Base-by-base conservation (phyloP, 1,140 invertebrate species). In the Venustaconcha ellipsiformis region DNA sequence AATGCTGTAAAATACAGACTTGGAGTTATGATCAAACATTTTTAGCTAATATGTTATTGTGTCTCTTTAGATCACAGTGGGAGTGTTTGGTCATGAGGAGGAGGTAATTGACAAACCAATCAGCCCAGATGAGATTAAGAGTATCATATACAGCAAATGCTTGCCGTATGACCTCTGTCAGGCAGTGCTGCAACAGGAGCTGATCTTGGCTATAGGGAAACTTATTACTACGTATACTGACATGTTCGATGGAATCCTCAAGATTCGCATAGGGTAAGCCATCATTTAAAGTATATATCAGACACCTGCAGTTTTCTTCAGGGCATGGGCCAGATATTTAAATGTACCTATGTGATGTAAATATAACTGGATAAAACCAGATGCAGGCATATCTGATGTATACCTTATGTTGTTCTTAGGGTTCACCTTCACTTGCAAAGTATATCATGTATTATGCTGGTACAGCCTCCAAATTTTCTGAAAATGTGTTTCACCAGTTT, bases 81-180 rank as follows among this genome's bases (percentile, higher is more conserved):
- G 98, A 60, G 96, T 98, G 30, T 95, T 97, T 86, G 96, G 96
- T 0, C 94, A 95, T 79, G 95, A 97, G 83, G 97, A 99, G 92
- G 96, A 96, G 0, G 95, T 98, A 0, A 96, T 99, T 85, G 96
- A 98, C 87, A 97, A 98, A 86, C 98, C 98, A 0, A 94, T 99
- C 92, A 97, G 96, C 1, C 98, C 98, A 0, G 93, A 93, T 4
- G 96, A 98, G 89, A 97, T 99, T 62, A 90, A 87, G 79, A 87
- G 81, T 57, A 87, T 88, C 26, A 76, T 89, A 30, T 91, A 87
- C 79, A 88, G 68, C 67, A 87, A 86, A 65, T 90, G 89, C 79
- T 74, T 96, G 86, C 95, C 95, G 0, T 94, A 96, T 85, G 94
- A 98, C 90, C 93, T 97, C 2, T 95, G 97, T 70, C 95, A 98